A percentile compares a stretch with the other conserved stretches of the same genome.
These are phyloP conservation scores for Amphipoea oculea DNA, from an alignment of 2,888 invertebrate genomes.

Conservation along the genomic window DNA sequence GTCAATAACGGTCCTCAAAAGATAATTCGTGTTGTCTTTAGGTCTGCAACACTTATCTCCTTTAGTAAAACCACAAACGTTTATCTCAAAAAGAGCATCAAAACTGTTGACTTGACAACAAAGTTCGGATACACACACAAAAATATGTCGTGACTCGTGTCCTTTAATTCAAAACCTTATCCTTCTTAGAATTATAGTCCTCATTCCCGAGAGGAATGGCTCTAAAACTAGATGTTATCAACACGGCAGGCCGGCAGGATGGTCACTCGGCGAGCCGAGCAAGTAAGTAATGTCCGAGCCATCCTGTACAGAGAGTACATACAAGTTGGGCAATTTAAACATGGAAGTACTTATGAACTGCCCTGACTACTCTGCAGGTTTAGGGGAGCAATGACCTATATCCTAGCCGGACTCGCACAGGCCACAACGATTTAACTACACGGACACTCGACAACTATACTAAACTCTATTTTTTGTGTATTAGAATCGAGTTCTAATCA, in stretches of 20 bases:
- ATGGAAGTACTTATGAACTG: conserved; percentile 88
- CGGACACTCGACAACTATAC: conserved; percentile 75
- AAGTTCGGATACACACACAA: conserved; percentile 50
- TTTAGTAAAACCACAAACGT: background rate
- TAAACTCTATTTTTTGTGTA: conserved; percentile 87
- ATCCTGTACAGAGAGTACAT: conserved; percentile 89
- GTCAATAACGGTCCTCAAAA: background rate
- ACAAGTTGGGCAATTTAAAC: conserved; percentile 89
- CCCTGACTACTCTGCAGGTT: conserved; percentile 89
- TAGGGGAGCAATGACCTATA: conserved; percentile 91
- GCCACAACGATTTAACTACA: conserved; percentile 82
- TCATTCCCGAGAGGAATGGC: conserved; percentile 72
- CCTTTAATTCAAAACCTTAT: conserved; percentile 58
- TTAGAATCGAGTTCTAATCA: conserved; percentile 88
- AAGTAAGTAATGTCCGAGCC: conserved; percentile 76
- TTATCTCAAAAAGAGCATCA: conserved; percentile 17
- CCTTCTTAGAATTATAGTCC: conserved; percentile 65
- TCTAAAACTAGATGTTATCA: conserved; percentile 76
- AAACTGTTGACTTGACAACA: conserved; percentile 24
- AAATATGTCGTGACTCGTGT: conserved; percentile 42
- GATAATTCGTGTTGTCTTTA: background rate
- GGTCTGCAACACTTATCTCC: too few species aligned
- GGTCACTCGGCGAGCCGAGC: conserved; percentile 78
- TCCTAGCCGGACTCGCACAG: conserved; percentile 83
- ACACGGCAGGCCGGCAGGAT: conserved; percentile 76